Conservation (phyloP, 2,888 invertebrate genomes). For the Pogonocherus hispidulus region DNA sequence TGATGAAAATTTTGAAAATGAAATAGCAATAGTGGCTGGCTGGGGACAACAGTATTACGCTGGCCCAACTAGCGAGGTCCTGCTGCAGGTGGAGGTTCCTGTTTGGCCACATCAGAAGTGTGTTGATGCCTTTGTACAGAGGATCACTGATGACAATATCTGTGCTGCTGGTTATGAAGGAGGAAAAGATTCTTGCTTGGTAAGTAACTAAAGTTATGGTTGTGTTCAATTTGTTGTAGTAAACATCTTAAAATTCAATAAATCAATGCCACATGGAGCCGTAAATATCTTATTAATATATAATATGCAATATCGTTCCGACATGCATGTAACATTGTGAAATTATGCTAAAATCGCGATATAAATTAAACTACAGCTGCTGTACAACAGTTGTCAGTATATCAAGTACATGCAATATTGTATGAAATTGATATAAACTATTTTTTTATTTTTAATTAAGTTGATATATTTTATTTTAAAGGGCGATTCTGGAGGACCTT, state of each 20-base stretch:
- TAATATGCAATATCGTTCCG: too few species aligned
- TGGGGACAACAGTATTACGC: conserved; percentile 85
- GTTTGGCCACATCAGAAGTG: conserved; percentile 82
- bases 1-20: conserved; percentile 73
- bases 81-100: conserved; percentile 85
- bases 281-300: too few species aligned
- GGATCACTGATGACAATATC: conserved; percentile 77
- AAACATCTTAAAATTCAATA: too few species aligned
- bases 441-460: too few species aligned
- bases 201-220: conserved; percentile 60
- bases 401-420: too few species aligned
- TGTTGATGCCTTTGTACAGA: conserved; percentile 74
- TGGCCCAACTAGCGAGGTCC: conserved; percentile 72
- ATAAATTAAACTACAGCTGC: too few species aligned
- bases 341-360: too few species aligned
- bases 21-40: conserved; percentile 79
- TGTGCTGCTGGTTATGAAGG: conserved; percentile 85
- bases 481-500: conserved; percentile 90
- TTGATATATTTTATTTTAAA: conserved; percentile 61
- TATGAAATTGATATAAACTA: too few species aligned
- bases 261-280: too few species aligned
- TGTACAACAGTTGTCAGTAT: too few species aligned
- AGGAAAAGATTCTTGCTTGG: conserved; percentile 88
- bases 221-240: too few species aligned
- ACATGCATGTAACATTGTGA: too few species aligned